These are phyloP conservation scores for Dunckerocampus dactyliophorus DNA, from an alignment of 2,113 vertebrate genomes.

Conservation along the genomic window DNA sequence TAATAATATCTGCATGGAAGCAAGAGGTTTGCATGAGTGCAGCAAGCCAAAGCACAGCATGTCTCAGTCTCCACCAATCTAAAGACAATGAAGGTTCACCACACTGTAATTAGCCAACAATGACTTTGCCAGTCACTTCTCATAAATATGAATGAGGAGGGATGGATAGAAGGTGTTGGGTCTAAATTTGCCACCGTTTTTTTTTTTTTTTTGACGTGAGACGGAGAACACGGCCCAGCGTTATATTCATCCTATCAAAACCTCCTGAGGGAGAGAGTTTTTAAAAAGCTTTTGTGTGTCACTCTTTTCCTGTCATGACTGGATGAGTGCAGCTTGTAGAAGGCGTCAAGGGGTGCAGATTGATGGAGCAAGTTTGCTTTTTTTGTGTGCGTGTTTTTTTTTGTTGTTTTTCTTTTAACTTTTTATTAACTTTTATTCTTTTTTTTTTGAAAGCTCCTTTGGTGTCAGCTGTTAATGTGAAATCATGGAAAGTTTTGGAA, in stretches of 20 bases:
- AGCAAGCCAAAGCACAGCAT: constrained; percentile 69
- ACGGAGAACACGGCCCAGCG: constrained; percentile 59
- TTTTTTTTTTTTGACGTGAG: constrained; percentile 49
- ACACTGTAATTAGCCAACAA: constrained; percentile 76
- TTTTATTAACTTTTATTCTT: constrained; percentile 21
- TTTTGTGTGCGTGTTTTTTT: constrained; percentile 20
- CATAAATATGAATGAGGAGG: constrained; percentile 73
- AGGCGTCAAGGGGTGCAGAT: constrained; percentile 60
- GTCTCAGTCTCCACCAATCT: constrained; percentile 73
- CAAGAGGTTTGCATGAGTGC: constrained; percentile 68
- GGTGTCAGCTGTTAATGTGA: constrained; percentile 44
- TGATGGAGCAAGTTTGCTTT: constrained; percentile 61
- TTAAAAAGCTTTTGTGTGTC: constrained; percentile 67
- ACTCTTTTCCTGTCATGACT: constrained; percentile 65
- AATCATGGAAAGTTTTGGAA: constrained; percentile 8
- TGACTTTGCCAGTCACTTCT: constrained; percentile 71
- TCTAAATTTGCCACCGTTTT: constrained; percentile 66
- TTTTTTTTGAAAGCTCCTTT: constrained; percentile 26
- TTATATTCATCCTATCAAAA: constrained; percentile 69
- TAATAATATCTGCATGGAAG: constrained; percentile 71
- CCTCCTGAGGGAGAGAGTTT: constrained; percentile 60
- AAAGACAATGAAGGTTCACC: constrained; percentile 73
- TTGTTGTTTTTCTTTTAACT: constrained; percentile 25
- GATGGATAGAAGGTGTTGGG: constrained; percentile 65
- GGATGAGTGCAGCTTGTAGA: constrained; percentile 58